Evolutionary conservation across 2,797 vertebrate species (phyloP).

Genomic region (Microctenopoma steveboyesi): DNA sequence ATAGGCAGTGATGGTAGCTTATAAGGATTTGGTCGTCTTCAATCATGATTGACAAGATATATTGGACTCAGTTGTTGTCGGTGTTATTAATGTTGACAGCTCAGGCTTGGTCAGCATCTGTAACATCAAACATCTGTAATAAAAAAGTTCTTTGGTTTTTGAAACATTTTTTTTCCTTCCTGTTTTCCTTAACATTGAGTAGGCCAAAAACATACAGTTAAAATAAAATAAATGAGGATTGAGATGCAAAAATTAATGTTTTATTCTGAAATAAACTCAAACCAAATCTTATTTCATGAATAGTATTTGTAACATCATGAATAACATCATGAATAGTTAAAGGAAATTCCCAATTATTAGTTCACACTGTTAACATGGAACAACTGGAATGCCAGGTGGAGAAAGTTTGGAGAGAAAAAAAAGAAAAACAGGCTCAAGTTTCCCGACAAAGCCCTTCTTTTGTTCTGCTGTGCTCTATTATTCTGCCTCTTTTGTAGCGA

Average conservation of each 20-base stretch:
- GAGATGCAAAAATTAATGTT: constrained; percentile 4
- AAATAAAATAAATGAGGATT: constrained; percentile 25
- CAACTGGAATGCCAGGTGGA: constrained; percentile 46
- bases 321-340: constrained; percentile 1
- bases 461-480: constrained; percentile 25
- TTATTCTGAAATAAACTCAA: constrained; percentile 19
- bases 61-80: not conserved
- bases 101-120: constrained; percentile 2
- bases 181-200: not conserved
- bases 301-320: no score
- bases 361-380: constrained; percentile 51
- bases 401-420: constrained; percentile 27
- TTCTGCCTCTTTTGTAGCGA: constrained; percentile 18
- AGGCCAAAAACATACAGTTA: not conserved
- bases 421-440: constrained; percentile 43
- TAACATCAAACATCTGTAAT: not conserved
- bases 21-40: no score
- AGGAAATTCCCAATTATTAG: constrained; percentile 32
- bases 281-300: no score
- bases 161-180: not conserved
- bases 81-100: not conserved
- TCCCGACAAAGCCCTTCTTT: constrained; percentile 44
- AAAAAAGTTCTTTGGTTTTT: not conserved
- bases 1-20: not conserved
- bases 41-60: no score